Evolutionary conservation across 23 tunicate species (phyloP).

Genomic region (Trididemnum miniatum): DNA sequence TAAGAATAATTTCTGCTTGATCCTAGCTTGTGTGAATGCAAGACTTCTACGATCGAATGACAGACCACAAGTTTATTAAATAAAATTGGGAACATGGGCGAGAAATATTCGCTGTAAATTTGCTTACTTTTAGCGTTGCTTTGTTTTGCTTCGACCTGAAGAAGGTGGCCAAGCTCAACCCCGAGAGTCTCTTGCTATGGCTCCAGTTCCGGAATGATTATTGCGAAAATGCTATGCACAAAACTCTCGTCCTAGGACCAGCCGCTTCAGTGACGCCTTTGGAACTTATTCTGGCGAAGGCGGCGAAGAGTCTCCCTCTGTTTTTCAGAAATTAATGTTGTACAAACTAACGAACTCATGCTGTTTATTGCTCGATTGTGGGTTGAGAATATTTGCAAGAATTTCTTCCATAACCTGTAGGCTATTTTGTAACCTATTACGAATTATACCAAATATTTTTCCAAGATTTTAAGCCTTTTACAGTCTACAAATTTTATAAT

Average conservation of each 20-base stretch:
- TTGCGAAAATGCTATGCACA: not conserved
- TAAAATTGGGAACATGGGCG: not conserved
- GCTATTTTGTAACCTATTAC: not conserved
- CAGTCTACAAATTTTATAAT: too few relatives aligned
- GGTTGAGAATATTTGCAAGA: too few relatives aligned
- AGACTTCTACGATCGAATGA: too few relatives aligned
- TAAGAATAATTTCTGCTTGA: too few relatives aligned
- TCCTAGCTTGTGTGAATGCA: too few relatives aligned
- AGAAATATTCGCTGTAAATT: not conserved
- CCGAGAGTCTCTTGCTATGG: slow-evolving; percentile 58
- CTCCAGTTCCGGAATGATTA: slow-evolving; percentile 40
- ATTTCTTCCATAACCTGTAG: not conserved
- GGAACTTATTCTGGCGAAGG: too few relatives aligned
- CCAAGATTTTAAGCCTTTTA: not conserved
- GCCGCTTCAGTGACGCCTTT: not conserved
- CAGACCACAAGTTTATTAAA: too few relatives aligned
- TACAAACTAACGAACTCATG: too few relatives aligned
- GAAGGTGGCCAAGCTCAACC: slow-evolving; percentile 62
- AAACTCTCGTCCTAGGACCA: not conserved
- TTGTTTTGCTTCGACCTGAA: slow-evolving; percentile 43
- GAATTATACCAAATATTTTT: not conserved
- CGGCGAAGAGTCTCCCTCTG: too few relatives aligned
- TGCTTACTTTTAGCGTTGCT: slow-evolving; percentile 41
- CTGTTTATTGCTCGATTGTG: too few relatives aligned
- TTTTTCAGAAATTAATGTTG: too few relatives aligned